Base-by-base conservation (phyloP, 92 coral and sea anemone genomes). In the Micromussa lordhowensis region DNA sequence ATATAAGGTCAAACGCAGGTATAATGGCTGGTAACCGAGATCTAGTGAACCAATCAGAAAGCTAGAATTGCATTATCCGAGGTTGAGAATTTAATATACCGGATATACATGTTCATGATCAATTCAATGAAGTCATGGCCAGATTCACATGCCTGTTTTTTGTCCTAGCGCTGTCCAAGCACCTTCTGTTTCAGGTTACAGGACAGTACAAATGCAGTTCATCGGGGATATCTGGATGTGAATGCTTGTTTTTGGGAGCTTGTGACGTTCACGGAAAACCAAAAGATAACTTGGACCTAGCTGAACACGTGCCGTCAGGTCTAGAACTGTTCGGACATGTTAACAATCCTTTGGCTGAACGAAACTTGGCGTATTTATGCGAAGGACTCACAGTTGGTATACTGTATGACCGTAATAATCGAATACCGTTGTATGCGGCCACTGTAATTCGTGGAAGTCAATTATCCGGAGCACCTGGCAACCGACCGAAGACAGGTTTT, bases 361-460 rank as follows among this genome's bases (percentile, higher is more conserved):
- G 70, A 59, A 79, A 79, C 51, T 58, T 79, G 83, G 83, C 83
- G 29, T 79, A 79, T 79, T 79, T 79, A 59, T 79, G 83, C 30
- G 83, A 79, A 59, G 86, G 40, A 18, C 49, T 26, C 3, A 81
- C 91, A 29, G 91, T 87, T 15, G 91, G 80, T 32, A 87, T 69
- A 71, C 81, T 79, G 22, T 87, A n/a, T 59, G 86, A 87, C 81
- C 81, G 91, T 22, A 72, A 80, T 26, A 78, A 64, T 17, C 79
- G 86, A 57, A 87, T 87, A 26, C 91, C 91, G 34, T 26, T 87
- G 57, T 87, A 53, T 38, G 61, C 88, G 31, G 82, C 88, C 70
- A 85, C 82, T 75, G 75, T 74, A 38, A 85, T 71, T 53, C 21
- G 59, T 14, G 86, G 86, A 35, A 78, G 78, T 7, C 90, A 87